Percentiles rank a stretch among this genome's conserved stretches.
These are phyloP conservation scores for Eumerus sabulonum DNA, from an alignment of 2,888 invertebrate genomes.

Conservation along the genomic window DNA sequence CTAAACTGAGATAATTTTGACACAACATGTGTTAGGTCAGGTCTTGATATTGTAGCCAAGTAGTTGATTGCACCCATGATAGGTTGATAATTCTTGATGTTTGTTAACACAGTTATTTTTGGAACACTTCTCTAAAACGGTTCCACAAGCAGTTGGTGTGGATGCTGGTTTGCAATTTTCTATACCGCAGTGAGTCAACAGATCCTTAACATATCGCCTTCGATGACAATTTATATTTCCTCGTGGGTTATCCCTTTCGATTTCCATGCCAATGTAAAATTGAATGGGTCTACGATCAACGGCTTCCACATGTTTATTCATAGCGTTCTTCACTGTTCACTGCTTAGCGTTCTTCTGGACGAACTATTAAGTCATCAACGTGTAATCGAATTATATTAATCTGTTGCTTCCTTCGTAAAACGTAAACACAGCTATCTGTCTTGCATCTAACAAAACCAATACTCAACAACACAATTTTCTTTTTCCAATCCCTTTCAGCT, in stretches of 20 bases:
- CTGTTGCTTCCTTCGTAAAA: slow-evolving; percentile 19
- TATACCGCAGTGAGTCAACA: slow-evolving; percentile 47
- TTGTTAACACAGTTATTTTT: slow-evolving; percentile 33
- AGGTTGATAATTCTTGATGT: slow-evolving; percentile 43
- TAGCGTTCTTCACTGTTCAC: slow-evolving; percentile 30
- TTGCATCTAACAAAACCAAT: not conserved
- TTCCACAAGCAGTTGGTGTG: slow-evolving; percentile 45
- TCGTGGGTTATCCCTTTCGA: slow-evolving; percentile 33
- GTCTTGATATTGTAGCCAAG: too few relatives aligned
- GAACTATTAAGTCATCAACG: slow-evolving; percentile 44
- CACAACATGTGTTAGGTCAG: too few relatives aligned
- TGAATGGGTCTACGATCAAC: slow-evolving; percentile 34
- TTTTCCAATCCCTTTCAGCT: slow-evolving; percentile 36
- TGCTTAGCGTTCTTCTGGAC: slow-evolving; percentile 10
- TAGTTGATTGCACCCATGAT: slow-evolving; percentile 54
- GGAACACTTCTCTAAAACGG: slow-evolving; percentile 31
- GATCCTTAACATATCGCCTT: slow-evolving; percentile 29
- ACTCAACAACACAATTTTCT: not conserved
- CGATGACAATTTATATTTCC: slow-evolving; percentile 40
- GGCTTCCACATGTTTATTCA: slow-evolving; percentile 33
- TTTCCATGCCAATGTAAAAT: slow-evolving; percentile 54
- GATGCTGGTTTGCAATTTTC: slow-evolving; percentile 42
- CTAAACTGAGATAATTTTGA: too few relatives aligned
- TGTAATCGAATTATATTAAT: slow-evolving; percentile 40
- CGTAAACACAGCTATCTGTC: slow-evolving; percentile 33